These are phyloP conservation scores for Apomyelois bistriatella DNA, from an alignment of 2,888 invertebrate genomes.

Conservation along the genomic window DNA sequence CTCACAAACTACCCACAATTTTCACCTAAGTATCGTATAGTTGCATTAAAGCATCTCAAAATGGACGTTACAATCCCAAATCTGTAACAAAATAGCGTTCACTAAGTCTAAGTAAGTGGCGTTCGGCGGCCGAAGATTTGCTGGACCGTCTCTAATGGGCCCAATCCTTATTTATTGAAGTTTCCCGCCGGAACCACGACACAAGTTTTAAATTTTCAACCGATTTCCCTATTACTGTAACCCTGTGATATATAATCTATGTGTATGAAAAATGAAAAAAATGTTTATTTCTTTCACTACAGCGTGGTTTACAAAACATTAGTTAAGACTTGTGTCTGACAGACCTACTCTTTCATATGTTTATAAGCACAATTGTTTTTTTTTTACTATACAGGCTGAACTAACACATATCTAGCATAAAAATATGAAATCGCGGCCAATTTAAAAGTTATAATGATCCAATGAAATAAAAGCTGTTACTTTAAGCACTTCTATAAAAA, in stretches of 20 bases:
- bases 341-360: too few species aligned
- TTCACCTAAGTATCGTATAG: conserved; percentile 6
- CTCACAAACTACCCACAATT: background rate
- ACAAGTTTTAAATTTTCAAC: conserved; percentile 56
- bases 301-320: too few species aligned
- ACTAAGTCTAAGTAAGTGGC: conserved; percentile 79
- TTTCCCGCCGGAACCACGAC: conserved; percentile 49
- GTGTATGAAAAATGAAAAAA: too few species aligned
- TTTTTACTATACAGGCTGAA: too few species aligned
- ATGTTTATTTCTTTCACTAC: too few species aligned
- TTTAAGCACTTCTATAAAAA: too few species aligned
- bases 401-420: too few species aligned
- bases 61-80: conserved; percentile 69
- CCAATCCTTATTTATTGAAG: conserved; percentile 78
- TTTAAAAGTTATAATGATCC: too few species aligned
- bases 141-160: conserved; percentile 78
- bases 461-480: too few species aligned
- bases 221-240: conserved; percentile 23
- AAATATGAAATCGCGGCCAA: too few species aligned
- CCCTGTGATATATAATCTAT: background rate
- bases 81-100: conserved; percentile 72
- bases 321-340: too few species aligned
- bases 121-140: conserved; percentile 77
- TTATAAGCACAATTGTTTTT: too few species aligned
- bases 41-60: conserved; percentile 53